Conservation (phyloP, 1,140 invertebrate genomes). For the Drosophila parabipectinata region DNA sequence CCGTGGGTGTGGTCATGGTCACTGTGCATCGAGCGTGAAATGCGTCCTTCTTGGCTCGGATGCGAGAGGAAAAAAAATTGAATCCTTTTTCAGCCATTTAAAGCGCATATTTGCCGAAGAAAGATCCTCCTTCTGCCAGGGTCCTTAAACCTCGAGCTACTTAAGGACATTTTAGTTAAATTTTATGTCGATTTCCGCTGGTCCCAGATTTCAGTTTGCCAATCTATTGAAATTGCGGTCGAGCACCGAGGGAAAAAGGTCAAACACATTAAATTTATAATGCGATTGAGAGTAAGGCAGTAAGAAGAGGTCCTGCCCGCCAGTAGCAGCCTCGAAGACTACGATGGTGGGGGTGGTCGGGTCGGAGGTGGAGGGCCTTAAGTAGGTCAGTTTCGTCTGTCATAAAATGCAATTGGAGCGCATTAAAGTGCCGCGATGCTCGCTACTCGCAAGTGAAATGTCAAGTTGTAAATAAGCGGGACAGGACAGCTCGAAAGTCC, state of each 20-base stretch:
- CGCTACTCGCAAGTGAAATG: conserved; percentile 74
- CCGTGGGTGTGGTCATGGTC: conserved; percentile 41
- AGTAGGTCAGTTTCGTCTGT: conserved; percentile 78
- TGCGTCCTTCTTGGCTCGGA: conserved; percentile 41
- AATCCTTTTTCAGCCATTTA: neutral
- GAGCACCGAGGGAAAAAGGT: conserved; percentile 56
- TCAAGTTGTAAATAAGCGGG: conserved; percentile 72
- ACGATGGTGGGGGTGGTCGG: conserved; percentile 4
- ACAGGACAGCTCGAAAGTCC: conserved; percentile 10
- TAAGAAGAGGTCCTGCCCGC: neutral
- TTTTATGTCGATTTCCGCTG: conserved; percentile 62
- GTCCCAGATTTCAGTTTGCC: conserved; percentile 63
- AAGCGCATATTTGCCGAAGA: conserved; percentile 46
- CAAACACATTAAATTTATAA: conserved; percentile 81
- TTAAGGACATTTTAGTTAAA: conserved; percentile 78
- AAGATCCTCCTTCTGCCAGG: conserved; percentile 53
- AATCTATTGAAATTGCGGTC: conserved; percentile 80
- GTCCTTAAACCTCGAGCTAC: conserved; percentile 51
- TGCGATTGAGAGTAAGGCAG: conserved; percentile 51
- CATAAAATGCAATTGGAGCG: conserved; percentile 80
- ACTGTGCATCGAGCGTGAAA: conserved; percentile 61
- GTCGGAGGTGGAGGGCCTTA: conserved; percentile 40
- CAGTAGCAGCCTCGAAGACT: neutral
- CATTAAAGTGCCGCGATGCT: conserved; percentile 70
- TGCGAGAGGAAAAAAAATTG: too few species aligned